Evolutionary conservation across 2,797 vertebrate species (phyloP), one percentile per base, ranked within the genome.

Genomic region (Valencia hispanica): DNA sequence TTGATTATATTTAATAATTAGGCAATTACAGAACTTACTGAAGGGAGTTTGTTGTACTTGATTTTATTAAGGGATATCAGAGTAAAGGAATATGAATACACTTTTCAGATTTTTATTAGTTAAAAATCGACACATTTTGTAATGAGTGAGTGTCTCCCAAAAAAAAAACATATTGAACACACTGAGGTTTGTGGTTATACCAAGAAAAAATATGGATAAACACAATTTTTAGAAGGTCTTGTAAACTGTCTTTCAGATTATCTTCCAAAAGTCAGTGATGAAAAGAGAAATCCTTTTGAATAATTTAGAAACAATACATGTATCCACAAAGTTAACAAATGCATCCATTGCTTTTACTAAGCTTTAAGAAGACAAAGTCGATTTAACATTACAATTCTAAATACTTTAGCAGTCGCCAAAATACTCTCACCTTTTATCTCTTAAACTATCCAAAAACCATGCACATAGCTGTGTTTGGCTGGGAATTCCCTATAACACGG

Each of bases 401-500:
- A 25, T 22, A n/a, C 11, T 12, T 63, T 36, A 20, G 10, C 8
- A 65, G 61, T 5, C 5, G 22, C 34, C 39, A 18, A 36, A 39
- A 65, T 25, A 65, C 20, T 63, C 9, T 5, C 3, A 66, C 63
- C 36, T 39, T 11, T 66, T 41, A 41, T 48, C 15, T 51, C 48
- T 70, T 30, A 34, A 48, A 53, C 20, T 36, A 17, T 50, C 17
- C 27, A 22, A 70, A 70, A 32, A 34, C 10, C 32, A 59, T 68
- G 17, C 22, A 17, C 32, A 63, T 6, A 41, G 34, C n/a, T 55
- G 18, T n/a, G 39, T 63, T 83, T 76, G 76, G 65, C 70, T 20
- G 84, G 86, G 86, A 86, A 89, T 90, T 83, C 82, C 88, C 69
- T 68, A 72, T 68, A 84, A 80, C 68, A 81, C 75, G 61, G 72